Conservation (phyloP, 2,797 vertebrate genomes). For the Chiroxiphia lanceolata region DNA sequence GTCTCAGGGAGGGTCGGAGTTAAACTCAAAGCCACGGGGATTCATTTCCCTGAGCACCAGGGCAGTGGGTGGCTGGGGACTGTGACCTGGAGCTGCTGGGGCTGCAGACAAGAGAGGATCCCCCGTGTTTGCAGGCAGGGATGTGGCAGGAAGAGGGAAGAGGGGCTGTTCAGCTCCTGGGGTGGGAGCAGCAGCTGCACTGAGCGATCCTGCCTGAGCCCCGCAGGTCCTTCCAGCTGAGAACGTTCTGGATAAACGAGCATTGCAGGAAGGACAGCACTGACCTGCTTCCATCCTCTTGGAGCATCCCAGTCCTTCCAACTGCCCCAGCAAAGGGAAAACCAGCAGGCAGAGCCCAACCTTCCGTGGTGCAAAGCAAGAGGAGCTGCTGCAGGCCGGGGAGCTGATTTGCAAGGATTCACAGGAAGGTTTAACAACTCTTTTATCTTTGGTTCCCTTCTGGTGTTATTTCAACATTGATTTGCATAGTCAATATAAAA, state of each 20-base stretch:
- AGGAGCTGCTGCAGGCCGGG: neutral
- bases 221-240: fast-evolving
- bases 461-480: slow-evolving; percentile 29
- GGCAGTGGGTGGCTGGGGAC: neutral
- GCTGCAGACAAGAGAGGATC: neutral
- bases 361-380: neutral
- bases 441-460: slow-evolving; percentile 49
- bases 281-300: neutral
- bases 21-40: fast-evolving
- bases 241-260: fast-evolving
- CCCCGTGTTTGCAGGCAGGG: fast-evolving
- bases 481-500: slow-evolving; percentile 48
- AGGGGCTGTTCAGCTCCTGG: neutral
- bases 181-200: neutral
- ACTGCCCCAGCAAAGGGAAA: neutral
- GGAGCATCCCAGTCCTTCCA: neutral
- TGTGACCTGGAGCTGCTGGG: fast-evolving
- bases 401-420: neutral
- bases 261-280: fast-evolving
- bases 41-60: neutral
- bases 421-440: neutral
- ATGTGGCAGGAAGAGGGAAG: neutral
- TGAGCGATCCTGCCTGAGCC: neutral
- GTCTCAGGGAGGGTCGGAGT: fast-evolving
- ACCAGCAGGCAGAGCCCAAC: neutral